Conservation (phyloP, 2,113 vertebrate species). For the Electrona antarctica region DNA sequence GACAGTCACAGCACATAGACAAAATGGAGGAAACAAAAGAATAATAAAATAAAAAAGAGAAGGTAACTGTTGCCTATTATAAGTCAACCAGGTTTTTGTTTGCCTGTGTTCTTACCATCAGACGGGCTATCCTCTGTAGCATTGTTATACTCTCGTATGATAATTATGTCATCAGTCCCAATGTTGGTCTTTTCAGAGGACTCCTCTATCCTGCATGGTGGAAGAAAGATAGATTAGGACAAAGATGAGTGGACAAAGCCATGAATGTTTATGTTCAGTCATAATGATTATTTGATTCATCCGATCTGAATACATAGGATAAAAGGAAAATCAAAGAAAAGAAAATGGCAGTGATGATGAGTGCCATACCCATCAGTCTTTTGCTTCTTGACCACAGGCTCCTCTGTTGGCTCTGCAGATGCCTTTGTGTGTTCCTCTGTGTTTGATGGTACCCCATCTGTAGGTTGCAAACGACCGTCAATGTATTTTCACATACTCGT, state of each 20-base stretch:
- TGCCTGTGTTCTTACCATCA: constrained; percentile 60
- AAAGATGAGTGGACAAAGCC: background rate
- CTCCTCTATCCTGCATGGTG: constrained; percentile 60
- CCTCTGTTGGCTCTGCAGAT: constrained; percentile 60
- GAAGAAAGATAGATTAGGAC: background rate
- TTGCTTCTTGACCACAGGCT: constrained; percentile 72
- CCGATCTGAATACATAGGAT: too few relatives aligned
- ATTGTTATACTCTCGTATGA: constrained; percentile 41
- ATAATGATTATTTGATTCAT: too few relatives aligned
- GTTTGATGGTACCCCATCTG: constrained; percentile 49
- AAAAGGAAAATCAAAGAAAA: background rate
- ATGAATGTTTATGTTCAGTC: too few relatives aligned
- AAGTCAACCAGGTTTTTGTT: background rate
- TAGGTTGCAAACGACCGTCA: background rate
- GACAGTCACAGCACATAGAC: background rate
- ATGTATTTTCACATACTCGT: background rate
- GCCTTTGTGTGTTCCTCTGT: constrained; percentile 36
- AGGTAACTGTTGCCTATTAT: too few relatives aligned
- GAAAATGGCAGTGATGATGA: background rate
- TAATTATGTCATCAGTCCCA: constrained; percentile 23
- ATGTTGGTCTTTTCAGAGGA: background rate
- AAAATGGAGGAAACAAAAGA: too few relatives aligned
- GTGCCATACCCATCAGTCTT: constrained; percentile 65
- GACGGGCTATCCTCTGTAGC: constrained; percentile 44
- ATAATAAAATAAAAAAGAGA: too few relatives aligned